phyloP scores from a whole-genome alignment of 2,888 invertebrate genomes.

The Myopa testacea region DNA sequence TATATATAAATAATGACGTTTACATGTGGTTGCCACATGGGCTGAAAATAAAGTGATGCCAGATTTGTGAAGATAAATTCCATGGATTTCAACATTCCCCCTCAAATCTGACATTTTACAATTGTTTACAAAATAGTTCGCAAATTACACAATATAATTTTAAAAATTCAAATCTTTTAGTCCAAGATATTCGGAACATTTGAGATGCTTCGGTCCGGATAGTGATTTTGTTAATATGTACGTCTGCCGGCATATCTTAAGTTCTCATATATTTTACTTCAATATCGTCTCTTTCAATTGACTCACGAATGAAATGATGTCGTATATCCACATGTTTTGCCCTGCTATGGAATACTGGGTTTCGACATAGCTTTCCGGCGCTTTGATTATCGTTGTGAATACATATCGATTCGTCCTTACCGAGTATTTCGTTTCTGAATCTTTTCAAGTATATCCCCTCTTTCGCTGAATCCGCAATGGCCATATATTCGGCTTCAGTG shows the following conservation, averaged over 20 bases:
- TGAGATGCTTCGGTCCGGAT: background rate
- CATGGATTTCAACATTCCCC: too few relatives aligned
- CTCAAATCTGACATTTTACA: too few relatives aligned
- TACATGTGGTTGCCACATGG: too few relatives aligned
- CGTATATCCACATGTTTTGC: slow-evolving; percentile 21
- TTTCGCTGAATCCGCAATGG: slow-evolving; percentile 37
- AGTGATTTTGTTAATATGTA: background rate
- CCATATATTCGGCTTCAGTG: slow-evolving; percentile 43
- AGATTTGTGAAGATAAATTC: too few relatives aligned
- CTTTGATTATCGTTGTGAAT: slow-evolving; percentile 21
- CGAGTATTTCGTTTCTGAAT: slow-evolving; percentile 27
- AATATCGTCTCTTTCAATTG: slow-evolving; percentile 26
- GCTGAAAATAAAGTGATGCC: too few relatives aligned
- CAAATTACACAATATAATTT: too few relatives aligned
- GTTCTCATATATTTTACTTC: slow-evolving; percentile 31
- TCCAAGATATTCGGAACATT: background rate
- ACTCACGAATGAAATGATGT: slow-evolving; percentile 32
- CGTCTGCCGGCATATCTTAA: slow-evolving; percentile 29
- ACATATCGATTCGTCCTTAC: background rate
- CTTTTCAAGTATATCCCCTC: slow-evolving; percentile 39
- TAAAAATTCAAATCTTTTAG: too few relatives aligned
- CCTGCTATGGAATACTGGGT: background rate
- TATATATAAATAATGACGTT: too few relatives aligned
- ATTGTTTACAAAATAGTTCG: too few relatives aligned
- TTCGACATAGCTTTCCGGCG: slow-evolving; percentile 1